Percentiles rank a stretch among this genome's conserved stretches.
phyloP scores from a whole-genome alignment of 2,888 invertebrate genomes.

The Drosophila meridiana region DNA sequence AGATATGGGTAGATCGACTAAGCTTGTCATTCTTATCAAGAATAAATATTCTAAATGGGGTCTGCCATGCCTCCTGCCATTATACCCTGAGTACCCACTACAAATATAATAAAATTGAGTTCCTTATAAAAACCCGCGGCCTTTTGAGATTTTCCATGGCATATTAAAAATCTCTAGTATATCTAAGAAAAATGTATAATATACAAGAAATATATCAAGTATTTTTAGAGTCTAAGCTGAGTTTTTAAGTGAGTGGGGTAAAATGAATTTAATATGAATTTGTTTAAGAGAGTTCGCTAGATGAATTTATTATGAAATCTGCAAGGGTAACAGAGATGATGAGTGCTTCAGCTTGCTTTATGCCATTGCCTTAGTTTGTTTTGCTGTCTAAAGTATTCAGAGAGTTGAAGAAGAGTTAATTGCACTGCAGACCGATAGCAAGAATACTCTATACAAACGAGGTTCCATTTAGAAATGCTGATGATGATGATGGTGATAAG shows the following conservation, averaged over 20 bases:
- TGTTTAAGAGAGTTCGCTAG: background rate
- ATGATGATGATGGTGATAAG: background rate
- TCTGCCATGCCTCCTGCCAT: background rate
- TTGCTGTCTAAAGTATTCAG: background rate
- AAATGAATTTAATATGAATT: background rate
- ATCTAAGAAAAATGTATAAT: background rate
- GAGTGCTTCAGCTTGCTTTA: background rate
- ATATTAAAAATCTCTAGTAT: background rate
- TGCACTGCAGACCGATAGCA: background rate
- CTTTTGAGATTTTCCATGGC: no score
- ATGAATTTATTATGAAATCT: slow-evolving; percentile 5
- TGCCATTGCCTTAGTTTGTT: background rate
- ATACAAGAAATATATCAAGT: background rate
- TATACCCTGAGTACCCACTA: background rate
- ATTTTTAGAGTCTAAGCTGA: no score
- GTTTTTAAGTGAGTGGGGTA: background rate
- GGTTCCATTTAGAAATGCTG: background rate
- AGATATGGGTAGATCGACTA: background rate
- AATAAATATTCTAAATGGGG: background rate
- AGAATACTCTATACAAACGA: background rate
- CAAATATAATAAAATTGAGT: background rate
- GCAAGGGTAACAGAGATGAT: background rate
- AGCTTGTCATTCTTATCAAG: background rate
- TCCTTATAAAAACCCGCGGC: background rate
- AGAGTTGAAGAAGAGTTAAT: background rate